Evolutionary conservation across 2,797 vertebrate species (phyloP).

Genomic region (Sebastes ruberrimus): DNA sequence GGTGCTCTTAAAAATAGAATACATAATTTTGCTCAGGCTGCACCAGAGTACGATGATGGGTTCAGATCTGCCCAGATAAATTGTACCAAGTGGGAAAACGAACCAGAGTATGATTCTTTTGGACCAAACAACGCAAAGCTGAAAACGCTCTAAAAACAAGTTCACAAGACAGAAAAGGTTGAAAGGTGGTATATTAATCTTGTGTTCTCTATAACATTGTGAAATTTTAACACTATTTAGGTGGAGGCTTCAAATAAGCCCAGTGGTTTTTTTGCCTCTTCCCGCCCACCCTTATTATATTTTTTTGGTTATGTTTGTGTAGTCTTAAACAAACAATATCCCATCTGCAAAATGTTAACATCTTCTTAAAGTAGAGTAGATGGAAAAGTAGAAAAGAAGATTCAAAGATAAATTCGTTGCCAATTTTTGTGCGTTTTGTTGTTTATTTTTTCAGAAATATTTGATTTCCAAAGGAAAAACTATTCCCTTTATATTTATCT

Average conservation of each 20-base stretch:
- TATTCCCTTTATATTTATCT: not conserved
- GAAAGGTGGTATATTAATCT: not conserved
- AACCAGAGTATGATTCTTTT: not conserved
- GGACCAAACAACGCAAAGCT: not conserved
- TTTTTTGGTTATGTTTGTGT: too few species aligned
- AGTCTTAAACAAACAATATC: not conserved
- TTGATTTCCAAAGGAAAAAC: not conserved
- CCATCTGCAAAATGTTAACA: not conserved
- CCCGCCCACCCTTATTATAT: too few species aligned
- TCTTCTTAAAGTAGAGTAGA: not conserved
- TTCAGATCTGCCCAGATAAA: not conserved
- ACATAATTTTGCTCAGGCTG: not conserved
- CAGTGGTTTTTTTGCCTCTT: too few species aligned
- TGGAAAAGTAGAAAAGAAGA: not conserved
- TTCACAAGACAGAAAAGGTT: not conserved
- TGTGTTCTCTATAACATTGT: too few species aligned
- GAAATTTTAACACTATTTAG: too few species aligned
- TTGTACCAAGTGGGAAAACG: not conserved
- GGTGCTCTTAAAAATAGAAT: not conserved
- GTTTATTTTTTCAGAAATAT: not conserved
- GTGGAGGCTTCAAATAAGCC: too few species aligned
- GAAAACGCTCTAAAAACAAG: not conserved
- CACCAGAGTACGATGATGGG: not conserved
- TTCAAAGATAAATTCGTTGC: not conserved
- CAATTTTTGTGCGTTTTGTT: not conserved